Evolutionary conservation across 2,888 invertebrate species (phyloP).

Genomic region (Biston stratarius): DNA sequence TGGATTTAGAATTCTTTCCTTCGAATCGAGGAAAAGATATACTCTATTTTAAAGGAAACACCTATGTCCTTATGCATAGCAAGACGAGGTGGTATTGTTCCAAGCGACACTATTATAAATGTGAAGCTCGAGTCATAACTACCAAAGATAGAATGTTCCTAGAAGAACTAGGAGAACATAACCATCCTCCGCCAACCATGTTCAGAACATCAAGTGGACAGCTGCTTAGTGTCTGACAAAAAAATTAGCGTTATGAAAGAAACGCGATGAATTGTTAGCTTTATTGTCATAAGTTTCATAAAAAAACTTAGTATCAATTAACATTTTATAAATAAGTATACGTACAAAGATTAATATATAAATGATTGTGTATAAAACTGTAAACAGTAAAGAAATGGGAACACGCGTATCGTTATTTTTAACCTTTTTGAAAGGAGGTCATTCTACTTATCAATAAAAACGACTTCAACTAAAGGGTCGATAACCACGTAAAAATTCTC

Average conservation of each 20-base stretch:
- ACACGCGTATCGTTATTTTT: no score
- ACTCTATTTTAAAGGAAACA: constrained; percentile 44
- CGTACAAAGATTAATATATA: no score
- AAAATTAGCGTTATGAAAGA: background rate
- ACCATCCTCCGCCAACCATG: constrained; percentile 44
- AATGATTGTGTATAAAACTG: no score
- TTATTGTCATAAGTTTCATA: no score
- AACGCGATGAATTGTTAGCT: no score
- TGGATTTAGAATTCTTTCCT: constrained; percentile 43
- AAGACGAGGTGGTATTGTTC: constrained; percentile 62
- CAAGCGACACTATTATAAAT: constrained; percentile 50
- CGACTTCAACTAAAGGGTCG: no score
- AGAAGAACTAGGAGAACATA: constrained; percentile 46
- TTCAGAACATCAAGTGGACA: constrained; percentile 4
- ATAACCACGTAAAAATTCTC: no score
- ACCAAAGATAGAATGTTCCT: constrained; percentile 42
- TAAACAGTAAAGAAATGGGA: no score
- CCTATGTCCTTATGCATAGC: constrained; percentile 46
- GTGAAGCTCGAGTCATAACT: constrained; percentile 51
- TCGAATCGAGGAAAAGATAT: constrained; percentile 43
- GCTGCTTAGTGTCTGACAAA: background rate
- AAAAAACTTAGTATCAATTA: no score
- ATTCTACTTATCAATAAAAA: no score
- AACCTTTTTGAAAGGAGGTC: no score
- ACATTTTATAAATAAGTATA: no score